Base-by-base conservation (phyloP, 1,140 invertebrate genomes). In the Ceratina japonica region DNA sequence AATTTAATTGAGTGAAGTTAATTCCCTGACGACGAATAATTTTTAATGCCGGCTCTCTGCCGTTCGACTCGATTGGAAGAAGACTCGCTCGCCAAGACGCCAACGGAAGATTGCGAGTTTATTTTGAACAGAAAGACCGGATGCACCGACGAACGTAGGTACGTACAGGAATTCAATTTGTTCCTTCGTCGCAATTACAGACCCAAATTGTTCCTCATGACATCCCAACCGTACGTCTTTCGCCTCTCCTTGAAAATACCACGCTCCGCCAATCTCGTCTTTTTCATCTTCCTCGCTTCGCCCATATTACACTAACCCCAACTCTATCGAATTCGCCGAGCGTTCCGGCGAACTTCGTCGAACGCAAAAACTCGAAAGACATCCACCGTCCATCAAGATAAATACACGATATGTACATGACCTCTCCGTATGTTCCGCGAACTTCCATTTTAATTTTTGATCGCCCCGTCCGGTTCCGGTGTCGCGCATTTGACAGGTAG, bases 121-220 rank as follows among this genome's bases (percentile, higher is more conserved):
- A 56, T 65, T 52, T 63, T 27, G n/a, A 61, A 78, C 7, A n/a
- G 15, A 27, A 22, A 52, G 15, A 16, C 18, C 64, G 68, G 49
- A 64, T 24, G 77, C 52, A 31, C 20, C 8, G 27, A 51, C n/a
- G n/a, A n/a, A n/a, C 31, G 75, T 59, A 51, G 16, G 54, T 68
- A 77, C 69, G 71, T 74, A 74, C 61, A 72, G 70, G 77, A 79
- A 79, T 73, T 73, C 70, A 66, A 73, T 79, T 79, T 79, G 70
- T 74, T 79, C 71, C 52, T 65, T 58, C 62, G 69, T 73, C 76
- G 77, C 61, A 73, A 79, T 79, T 79, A 79, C 77, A 66, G 77
- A 65, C 52, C 62, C 77, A 79, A 79, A 79, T 79, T 79, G 77
- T 79, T 66, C 77, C 52, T 73, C 62, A 62, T 51, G 63, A 70